Base-by-base conservation (phyloP, 2,797 vertebrate genomes). In the Lithobates sylvaticus region DNA sequence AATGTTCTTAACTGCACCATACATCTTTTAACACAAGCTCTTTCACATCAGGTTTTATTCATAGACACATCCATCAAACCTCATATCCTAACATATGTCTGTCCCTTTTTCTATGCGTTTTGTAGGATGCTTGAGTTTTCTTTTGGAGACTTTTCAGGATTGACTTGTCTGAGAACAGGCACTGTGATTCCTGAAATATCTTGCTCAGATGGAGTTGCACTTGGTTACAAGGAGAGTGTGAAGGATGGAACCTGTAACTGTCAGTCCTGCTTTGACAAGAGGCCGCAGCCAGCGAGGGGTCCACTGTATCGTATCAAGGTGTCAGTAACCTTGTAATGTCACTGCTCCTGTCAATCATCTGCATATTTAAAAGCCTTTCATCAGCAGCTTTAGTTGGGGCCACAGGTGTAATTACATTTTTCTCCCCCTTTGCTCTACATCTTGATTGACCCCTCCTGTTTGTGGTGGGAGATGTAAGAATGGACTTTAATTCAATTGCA, bases 301-400 rank as follows among this genome's bases (percentile, higher is more conserved):
- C 79, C 7, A 8, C 69, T 27, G 47, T 18, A 71, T 79, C 81
- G 10, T 36, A 39, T 44, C 42, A 74, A 68, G 50, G 72, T 23
- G 0, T 1, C 68, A 67, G 39, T 76, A 88, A 88, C 88, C 74
- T 90, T 89, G 88, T 76, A 44, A 87, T 76, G 39, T 76, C 72
- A 79, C 21, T 67, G 26, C 67, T 39, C 2, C 39, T 79, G 18
- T 64, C 32, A 29, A 58, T 89, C 86, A 44, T 88, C 74, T 87
- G 64, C 1, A 0, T 10, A 10, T 88, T 65, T 78, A 44, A 76
- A 39, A 70, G 32, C 67, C 64, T 61, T 72, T 75, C 77, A 85
- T 85, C 84, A 73, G 68, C 76, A 65, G 29, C 70, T 74, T 72
- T 29, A 39, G 68, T 58, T 23, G 36, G 18, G 39, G 58, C 54